Conservation (phyloP, 2,797 vertebrate genomes). For the Limosa lapponica region DNA sequence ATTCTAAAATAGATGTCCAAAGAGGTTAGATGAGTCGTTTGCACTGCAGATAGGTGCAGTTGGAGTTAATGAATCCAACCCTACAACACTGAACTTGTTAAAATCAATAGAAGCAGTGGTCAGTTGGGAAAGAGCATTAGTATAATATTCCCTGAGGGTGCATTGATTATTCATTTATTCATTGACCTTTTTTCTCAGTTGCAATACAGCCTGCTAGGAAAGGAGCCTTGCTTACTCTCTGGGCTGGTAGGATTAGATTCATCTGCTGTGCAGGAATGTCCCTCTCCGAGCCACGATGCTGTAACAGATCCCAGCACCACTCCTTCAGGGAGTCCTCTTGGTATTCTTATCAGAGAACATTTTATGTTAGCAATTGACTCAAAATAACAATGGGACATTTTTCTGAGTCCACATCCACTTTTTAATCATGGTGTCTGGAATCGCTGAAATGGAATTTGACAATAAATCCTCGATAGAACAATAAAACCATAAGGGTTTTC, state of each 20-base stretch:
- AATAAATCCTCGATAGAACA: constrained; percentile 32
- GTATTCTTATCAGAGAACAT: neutral
- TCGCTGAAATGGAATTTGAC: constrained; percentile 50
- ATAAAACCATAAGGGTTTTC: constrained; percentile 8
- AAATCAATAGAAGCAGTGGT: neutral
- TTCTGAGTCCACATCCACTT: constrained; percentile 2
- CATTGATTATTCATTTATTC: neutral
- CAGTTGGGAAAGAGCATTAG: neutral
- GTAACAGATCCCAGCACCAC: neutral
- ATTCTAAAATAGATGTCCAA: neutral
- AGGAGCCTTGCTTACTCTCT: neutral
- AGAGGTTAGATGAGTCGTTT: neutral
- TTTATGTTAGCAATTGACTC: neutral
- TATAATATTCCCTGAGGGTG: neutral
- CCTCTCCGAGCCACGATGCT: neutral
- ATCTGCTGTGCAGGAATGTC: neutral
- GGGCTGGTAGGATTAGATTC: neutral
- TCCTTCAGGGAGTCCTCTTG: neutral
- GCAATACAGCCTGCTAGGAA: neutral
- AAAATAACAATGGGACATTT: neutral
- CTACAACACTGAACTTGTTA: neutral
- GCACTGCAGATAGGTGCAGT: neutral
- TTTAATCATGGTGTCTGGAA: constrained; percentile 35
- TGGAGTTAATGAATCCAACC: neutral
- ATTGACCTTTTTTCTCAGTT: neutral